Percentiles rank a stretch among this genome's conserved stretches.
Conservation (phyloP, 2,113 vertebrate species). For the Ammodytes dubius region DNA sequence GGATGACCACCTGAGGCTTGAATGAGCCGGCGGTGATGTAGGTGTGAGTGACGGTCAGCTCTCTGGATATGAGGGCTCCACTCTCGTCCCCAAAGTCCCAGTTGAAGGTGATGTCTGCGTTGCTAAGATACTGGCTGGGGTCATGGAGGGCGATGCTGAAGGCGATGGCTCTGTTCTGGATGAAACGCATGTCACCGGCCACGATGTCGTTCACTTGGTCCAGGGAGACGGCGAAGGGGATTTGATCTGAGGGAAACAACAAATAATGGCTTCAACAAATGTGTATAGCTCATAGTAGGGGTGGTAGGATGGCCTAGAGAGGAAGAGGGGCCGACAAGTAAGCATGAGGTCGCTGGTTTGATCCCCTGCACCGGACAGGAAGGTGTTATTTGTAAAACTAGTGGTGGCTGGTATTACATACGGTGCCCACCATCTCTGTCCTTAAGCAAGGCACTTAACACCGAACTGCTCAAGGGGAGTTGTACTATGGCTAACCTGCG, state of each 20-base stretch:
- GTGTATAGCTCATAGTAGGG: too few relatives aligned
- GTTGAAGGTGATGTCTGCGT: slow-evolving; percentile 91
- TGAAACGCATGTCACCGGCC: slow-evolving; percentile 81
- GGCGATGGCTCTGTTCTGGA: slow-evolving; percentile 90
- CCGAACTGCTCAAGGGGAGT: too few relatives aligned
- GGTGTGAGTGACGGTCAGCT: slow-evolving; percentile 90
- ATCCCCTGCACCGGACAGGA: too few relatives aligned
- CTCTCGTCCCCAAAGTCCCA: slow-evolving; percentile 96
- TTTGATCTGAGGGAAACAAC: slow-evolving; percentile 87
- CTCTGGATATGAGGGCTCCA: slow-evolving; percentile 92
- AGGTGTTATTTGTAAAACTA: too few relatives aligned
- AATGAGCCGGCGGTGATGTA: slow-evolving; percentile 87
- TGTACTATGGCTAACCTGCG: too few relatives aligned
- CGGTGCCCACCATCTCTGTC: too few relatives aligned
- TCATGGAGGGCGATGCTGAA: slow-evolving; percentile 92
- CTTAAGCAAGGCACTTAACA: too few relatives aligned
- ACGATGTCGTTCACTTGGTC: slow-evolving; percentile 86
- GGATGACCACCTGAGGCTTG: slow-evolving; percentile 88
- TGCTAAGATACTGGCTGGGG: slow-evolving; percentile 89
- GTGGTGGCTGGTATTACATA: too few relatives aligned
- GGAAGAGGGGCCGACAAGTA: too few relatives aligned
- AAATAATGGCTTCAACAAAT: neutral
- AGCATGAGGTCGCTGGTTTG: too few relatives aligned
- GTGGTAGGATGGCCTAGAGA: too few relatives aligned
- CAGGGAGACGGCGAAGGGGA: slow-evolving; percentile 91